Evolutionary conservation across 2,113 vertebrate genomes (phyloP), one percentile per base, ranked within the genome.

Genomic region (Festucalex cinctus): DNA sequence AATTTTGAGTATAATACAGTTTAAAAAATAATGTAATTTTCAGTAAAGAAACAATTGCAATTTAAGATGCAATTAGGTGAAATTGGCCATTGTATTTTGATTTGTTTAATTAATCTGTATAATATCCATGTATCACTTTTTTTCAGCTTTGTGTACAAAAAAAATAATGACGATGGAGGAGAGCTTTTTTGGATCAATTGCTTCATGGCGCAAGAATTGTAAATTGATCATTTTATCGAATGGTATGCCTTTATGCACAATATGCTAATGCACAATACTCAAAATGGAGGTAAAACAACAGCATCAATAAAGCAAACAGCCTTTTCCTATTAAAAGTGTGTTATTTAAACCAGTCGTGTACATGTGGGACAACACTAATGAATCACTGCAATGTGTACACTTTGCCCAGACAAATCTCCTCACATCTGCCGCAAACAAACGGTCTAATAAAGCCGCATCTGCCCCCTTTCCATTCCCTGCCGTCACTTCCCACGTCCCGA

Each of bases 401-500:
- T 51, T 54, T 13, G 10, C 26, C n/a, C 10, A 46, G 20, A 54
- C 28, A 43, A 49, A 65, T 59, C 57, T 66, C 64, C 49, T 58
- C 62, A 66, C 60, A 28, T 68, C 51, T 66, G 54, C 53, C 13
- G 17, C n/a, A 41, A 68, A 61, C 1, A 5, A 35, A 73, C 60
- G n/a, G 13, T 58, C 24, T 9, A 43, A 41, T 58, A 49, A 49
- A 76, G 61, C 14, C 41, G 66, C 16, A 73, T 71, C 49, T 70
- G 66, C 59, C 65, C 53, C 44, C 39, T 63, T 69, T 70, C 5
- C 9, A 16, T 60, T 39, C 22, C 56, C 68, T 32, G 0, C 66
- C 63, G 76, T 80, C 64, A 12, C 58, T 71, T 79, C 61, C 59
- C 62, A 58, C 64, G 69, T 70, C 79, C 66, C 41, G 70, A 70